A percentile compares a stretch with the other conserved stretches of the same genome.
These are phyloP conservation scores for Corvus cornix DNA, from an alignment of 2,113 vertebrate genomes.

Conservation along the genomic window DNA sequence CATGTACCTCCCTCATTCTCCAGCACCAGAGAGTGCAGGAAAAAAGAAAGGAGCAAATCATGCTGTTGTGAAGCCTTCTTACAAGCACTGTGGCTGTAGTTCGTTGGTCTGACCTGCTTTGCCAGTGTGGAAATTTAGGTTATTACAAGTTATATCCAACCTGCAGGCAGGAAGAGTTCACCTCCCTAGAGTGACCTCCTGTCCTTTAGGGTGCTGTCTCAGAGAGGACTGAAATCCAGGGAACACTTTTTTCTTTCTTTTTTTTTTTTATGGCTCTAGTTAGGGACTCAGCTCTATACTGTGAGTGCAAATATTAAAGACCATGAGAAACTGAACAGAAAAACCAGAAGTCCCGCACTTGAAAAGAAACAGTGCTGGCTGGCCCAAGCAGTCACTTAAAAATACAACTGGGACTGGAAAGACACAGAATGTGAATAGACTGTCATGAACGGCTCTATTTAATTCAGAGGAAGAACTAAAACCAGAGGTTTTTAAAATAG, in stretches of 20 bases:
- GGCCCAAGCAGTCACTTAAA: not conserved
- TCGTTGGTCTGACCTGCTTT: not conserved
- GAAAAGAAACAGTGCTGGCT: not conserved
- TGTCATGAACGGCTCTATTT: not conserved
- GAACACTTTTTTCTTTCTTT: not conserved
- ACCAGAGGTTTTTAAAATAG: not conserved
- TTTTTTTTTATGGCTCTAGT: not conserved
- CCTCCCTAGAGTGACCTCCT: not conserved
- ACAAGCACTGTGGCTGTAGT: not conserved
- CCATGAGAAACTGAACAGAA: not conserved
- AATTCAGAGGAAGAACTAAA: not conserved
- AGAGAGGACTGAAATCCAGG: not conserved
- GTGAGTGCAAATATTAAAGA: not conserved
- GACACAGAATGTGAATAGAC: not conserved
- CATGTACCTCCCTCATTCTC: fast-evolving
- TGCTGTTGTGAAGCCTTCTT: not conserved
- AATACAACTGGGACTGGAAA: constrained; percentile 1
- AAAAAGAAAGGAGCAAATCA: not conserved
- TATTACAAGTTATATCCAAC: not conserved
- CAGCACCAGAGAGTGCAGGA: not conserved
- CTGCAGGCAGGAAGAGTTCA: not conserved
- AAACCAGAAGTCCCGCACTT: not conserved
- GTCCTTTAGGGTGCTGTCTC: not conserved
- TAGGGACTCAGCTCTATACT: not conserved
- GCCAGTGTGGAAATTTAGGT: not conserved